Conservation (phyloP, 2,888 invertebrate species). For the Protophormia terraenovae region DNA sequence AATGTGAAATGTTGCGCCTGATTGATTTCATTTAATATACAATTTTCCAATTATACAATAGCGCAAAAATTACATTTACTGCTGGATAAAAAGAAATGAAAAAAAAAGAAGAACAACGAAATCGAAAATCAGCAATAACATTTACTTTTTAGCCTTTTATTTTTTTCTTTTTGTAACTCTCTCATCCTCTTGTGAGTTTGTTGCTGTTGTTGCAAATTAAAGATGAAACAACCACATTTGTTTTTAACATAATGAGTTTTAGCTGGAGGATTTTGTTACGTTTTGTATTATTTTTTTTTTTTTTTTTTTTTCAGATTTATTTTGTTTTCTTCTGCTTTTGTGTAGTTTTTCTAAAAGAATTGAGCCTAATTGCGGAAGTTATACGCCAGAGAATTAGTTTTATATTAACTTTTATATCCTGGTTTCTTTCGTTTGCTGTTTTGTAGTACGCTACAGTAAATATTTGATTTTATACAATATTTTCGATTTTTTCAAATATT, state of each 20-base stretch:
- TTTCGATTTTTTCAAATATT: no score
- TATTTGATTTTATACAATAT: no score
- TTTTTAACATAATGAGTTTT: slow-evolving; percentile 64
- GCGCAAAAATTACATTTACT: slow-evolving; percentile 64
- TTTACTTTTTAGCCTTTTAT: slow-evolving; percentile 30
- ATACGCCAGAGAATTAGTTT: slow-evolving; percentile 77
- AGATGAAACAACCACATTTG: slow-evolving; percentile 47
- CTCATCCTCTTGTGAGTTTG: neutral
- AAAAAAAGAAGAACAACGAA: slow-evolving; percentile 69
- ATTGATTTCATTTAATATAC: slow-evolving; percentile 79
- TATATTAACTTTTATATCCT: slow-evolving; percentile 67
- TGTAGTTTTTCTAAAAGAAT: slow-evolving; percentile 68
- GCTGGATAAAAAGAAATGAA: slow-evolving; percentile 73
- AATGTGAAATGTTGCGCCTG: slow-evolving; percentile 73
- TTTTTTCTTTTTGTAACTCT: neutral
- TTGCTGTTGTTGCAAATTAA: slow-evolving; percentile 11
- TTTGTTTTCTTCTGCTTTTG: neutral
- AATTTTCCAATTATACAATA: slow-evolving; percentile 76
- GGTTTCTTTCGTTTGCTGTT: neutral
- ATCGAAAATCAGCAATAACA: slow-evolving; percentile 66
- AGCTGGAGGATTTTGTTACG: slow-evolving; percentile 1
- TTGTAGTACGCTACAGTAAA: neutral
- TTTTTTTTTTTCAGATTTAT: neutral
- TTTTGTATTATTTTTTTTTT: no score
- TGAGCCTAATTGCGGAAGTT: slow-evolving; percentile 79